Base-by-base conservation (phyloP, 2,888 invertebrate genomes). In the Nymphalis polychloros region DNA sequence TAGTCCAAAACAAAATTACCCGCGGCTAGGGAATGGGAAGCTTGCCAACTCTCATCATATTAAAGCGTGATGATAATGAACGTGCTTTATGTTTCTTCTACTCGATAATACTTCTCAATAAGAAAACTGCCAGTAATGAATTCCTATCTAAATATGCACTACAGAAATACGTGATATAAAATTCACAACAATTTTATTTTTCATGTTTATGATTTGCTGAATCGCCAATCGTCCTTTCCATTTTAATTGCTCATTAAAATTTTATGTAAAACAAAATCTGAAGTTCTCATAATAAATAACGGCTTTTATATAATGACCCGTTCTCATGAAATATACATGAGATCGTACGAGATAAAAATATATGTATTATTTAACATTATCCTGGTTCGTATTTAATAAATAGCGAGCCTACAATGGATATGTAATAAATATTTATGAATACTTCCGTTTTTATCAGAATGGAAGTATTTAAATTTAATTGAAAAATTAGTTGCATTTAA, bases 21-120 rank as follows among this genome's bases (percentile, higher is more conserved):
- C 78, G 76, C 80, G 78, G 83, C 79, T 81, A 81, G 79, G 81
- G 81, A 79, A 78, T 80, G 85, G 87, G 87, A 87, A 82, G 82
- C 76, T 81, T 84, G 90, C 91, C 90, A 91, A 89, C 86, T 87
- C 84, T 83, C 86, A 85, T 90, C 88, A 89, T 89, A 88, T 88
- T 87, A 89, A 83, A 81, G 80, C 82, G 83, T 82, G 81, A 86
- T 87, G 83, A 88, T 90, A 89, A 90, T 88, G 84, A 90, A 86
- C 81, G 80, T 79, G 74, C 73, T 80, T 76, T 81, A 81, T 81
- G 80, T 82, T 84, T 79, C 79, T 75, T 79, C 81, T 81, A 82
- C 81, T 77, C 66, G 74, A 72, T 77, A 79, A 64, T 69, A 72
- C 65, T 63, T 63, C 60, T 70, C 68, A 78, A 59, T 53, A 57